phyloP scores from a whole-genome alignment of 2,797 vertebrate species.

The Arnoldichthys spilopterus region DNA sequence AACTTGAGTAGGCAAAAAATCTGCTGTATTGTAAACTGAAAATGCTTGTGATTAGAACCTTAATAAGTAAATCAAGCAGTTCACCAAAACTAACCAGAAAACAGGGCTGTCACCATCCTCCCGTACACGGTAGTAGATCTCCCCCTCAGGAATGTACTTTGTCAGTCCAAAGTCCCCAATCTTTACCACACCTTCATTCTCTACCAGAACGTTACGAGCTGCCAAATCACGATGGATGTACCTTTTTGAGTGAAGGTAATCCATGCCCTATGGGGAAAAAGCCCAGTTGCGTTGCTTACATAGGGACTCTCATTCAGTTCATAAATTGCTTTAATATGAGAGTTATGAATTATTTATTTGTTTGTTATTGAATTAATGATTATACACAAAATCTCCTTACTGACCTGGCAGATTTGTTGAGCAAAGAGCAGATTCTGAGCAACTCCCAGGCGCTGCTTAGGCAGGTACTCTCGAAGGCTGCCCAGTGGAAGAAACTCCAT shows the following conservation, averaged over 20 bases:
- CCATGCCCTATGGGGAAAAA: constrained; percentile 85
- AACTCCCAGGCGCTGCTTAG: constrained; percentile 76
- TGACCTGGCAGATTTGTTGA: constrained; percentile 92
- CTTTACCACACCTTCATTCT: constrained; percentile 87
- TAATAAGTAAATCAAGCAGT: background rate
- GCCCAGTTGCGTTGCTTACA: constrained; percentile 8
- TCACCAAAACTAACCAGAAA: constrained; percentile 81
- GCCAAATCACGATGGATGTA: constrained; percentile 93
- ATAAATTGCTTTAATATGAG: background rate
- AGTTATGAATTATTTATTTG: background rate
- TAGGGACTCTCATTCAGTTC: background rate
- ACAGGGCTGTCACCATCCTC: constrained; percentile 93
- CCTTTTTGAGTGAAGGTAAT: constrained; percentile 86
- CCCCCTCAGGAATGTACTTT: constrained; percentile 89
- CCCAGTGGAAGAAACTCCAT: constrained; percentile 95
- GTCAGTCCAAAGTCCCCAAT: constrained; percentile 94
- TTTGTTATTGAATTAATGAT: background rate
- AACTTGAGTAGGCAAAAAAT: no score
- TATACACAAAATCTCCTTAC: background rate
- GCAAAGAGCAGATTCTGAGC: constrained; percentile 87
- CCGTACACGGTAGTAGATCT: constrained; percentile 86
- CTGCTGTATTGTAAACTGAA: background rate
- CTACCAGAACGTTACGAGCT: constrained; percentile 90
- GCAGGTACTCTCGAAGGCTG: constrained; percentile 88
- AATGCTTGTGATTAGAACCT: background rate